Conservation (phyloP, 2,888 invertebrate genomes). For the Rutpela maculata region DNA sequence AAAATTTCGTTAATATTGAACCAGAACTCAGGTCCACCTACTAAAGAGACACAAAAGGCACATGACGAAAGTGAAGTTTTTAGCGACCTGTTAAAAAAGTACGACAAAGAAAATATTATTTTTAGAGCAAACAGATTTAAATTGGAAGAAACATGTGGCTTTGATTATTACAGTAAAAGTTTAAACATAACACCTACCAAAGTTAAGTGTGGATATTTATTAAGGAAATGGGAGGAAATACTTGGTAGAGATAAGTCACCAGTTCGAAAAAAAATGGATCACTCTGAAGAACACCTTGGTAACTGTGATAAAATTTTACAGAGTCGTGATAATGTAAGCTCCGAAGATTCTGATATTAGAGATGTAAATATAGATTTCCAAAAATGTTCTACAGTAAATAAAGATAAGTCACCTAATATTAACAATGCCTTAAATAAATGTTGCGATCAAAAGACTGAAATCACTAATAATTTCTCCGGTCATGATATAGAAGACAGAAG, state of each 20-base stretch:
- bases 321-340: neutral
- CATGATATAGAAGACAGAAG: conserved; percentile 26
- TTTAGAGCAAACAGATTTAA: conserved; percentile 49
- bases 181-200: conserved; percentile 72
- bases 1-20: conserved; percentile 67
- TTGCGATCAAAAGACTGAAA: neutral
- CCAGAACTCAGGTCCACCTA: conserved; percentile 35
- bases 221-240: conserved; percentile 80
- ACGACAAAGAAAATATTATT: conserved; percentile 40
- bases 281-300: neutral
- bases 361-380: neutral
- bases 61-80: conserved; percentile 35
- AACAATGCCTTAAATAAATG: neutral
- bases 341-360: neutral
- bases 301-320: neutral
- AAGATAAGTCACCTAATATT: neutral
- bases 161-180: conserved; percentile 25
- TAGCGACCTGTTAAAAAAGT: conserved; percentile 53
- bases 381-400: neutral
- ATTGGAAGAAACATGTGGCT: conserved; percentile 41
- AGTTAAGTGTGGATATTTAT: conserved; percentile 73
- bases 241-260: conserved; percentile 80
- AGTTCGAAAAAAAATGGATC: conserved; percentile 44
- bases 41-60: neutral
- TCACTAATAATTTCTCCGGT: neutral